Evolutionary conservation across 2,113 vertebrate species (phyloP).

Genomic region (Ardeotis arabs): DNA sequence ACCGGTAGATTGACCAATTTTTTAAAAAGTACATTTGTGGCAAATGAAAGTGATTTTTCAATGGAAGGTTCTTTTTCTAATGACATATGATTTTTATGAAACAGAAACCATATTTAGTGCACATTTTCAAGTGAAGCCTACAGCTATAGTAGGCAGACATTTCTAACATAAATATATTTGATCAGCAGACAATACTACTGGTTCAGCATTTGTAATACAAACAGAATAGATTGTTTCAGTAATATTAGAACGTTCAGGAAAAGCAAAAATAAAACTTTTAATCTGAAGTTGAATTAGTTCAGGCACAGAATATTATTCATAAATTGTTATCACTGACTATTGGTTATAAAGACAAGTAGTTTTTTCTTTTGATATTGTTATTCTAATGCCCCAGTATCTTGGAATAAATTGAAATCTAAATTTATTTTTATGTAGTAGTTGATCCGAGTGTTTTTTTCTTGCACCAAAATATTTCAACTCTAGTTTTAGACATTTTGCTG

Average conservation of each 20-base stretch:
- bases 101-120: background rate
- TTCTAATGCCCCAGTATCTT: background rate
- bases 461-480: background rate
- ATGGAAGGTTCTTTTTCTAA: background rate
- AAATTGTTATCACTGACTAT: background rate
- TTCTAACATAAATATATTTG: background rate
- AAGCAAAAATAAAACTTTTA: background rate
- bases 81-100: background rate
- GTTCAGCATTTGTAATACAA: background rate
- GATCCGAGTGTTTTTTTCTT: background rate
- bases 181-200: background rate
- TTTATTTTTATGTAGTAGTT: background rate
- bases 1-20: background rate
- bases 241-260: background rate
- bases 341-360: background rate
- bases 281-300: background rate
- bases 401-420: background rate
- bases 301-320: background rate
- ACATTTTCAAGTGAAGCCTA: background rate
- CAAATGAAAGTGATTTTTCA: conserved; percentile 34
- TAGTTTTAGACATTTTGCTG: background rate
- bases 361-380: background rate
- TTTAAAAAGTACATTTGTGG: conserved; percentile 14
- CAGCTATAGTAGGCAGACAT: background rate
- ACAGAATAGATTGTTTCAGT: background rate